A percentile compares a stretch with the other conserved stretches of the same genome.
Evolutionary conservation across 2,797 vertebrate genomes (phyloP).

Genomic region (Thamnophis elegans): DNA sequence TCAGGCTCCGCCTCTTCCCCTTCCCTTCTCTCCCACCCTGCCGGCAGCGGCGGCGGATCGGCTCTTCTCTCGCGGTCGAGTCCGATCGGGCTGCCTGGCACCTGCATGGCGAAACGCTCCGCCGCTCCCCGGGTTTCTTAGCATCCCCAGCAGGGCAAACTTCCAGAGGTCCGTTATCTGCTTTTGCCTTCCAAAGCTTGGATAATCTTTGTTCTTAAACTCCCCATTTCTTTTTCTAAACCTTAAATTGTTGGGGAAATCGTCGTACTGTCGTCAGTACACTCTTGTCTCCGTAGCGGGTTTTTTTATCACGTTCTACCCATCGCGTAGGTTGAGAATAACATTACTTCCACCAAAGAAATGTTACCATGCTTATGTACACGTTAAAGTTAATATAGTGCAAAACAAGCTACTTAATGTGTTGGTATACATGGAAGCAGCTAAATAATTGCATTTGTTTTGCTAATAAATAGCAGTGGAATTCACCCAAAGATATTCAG

Average conservation of each 20-base stretch:
- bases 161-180: not conserved
- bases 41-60: not conserved
- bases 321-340: not conserved
- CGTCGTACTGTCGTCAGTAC: not conserved
- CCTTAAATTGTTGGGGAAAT: not conserved
- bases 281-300: not conserved
- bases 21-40: conserved; percentile 38
- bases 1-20: conserved; percentile 80
- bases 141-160: not conserved
- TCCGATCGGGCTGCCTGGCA: not conserved
- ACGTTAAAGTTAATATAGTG: not conserved
- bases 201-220: not conserved
- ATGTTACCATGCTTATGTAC: not conserved
- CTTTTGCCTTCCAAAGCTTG: not conserved
- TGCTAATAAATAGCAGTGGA: not conserved
- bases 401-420: not conserved
- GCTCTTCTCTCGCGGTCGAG: not conserved
- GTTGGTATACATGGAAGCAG: not conserved
- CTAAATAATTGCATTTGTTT: not conserved
- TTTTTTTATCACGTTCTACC: not conserved
- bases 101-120: not conserved
- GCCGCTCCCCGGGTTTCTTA: not conserved
- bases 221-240: not conserved
- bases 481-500: not conserved
- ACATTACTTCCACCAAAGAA: not conserved